These are phyloP conservation scores for Suricata suricatta DNA, from an alignment of 2,113 vertebrate genomes.

Conservation along the genomic window DNA sequence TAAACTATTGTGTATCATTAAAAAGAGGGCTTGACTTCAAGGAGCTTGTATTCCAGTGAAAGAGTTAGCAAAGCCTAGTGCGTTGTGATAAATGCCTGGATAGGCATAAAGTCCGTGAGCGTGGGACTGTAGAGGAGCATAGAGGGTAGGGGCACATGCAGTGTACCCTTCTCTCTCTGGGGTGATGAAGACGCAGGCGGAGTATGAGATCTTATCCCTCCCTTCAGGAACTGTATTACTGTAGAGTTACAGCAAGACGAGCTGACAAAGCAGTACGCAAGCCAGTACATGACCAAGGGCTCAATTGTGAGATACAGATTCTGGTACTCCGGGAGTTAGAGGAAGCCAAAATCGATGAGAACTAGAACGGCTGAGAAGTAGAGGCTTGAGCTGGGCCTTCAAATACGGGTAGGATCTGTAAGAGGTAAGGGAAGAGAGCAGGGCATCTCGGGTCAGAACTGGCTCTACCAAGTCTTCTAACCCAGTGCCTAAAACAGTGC, in stretches of 20 bases:
- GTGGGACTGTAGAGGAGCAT: accelerated
- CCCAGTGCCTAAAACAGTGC: background rate
- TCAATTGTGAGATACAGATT: background rate
- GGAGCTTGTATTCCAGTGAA: background rate
- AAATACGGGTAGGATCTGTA: background rate
- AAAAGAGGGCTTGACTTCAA: background rate
- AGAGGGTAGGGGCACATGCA: background rate
- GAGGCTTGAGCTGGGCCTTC: background rate
- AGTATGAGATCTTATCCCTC: background rate
- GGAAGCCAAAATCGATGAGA: background rate
- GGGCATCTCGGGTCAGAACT: background rate
- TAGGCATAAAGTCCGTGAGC: background rate
- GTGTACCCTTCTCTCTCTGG: background rate
- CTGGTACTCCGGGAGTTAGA: background rate
- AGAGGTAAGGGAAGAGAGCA: background rate
- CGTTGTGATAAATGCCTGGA: background rate
- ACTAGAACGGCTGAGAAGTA: background rate
- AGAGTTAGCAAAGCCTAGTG: no score
- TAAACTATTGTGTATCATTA: background rate
- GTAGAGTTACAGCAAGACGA: background rate
- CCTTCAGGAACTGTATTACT: background rate
- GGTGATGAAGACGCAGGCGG: background rate
- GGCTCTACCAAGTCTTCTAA: background rate
- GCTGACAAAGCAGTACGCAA: background rate
- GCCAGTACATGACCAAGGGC: background rate